Base-by-base conservation (phyloP, 2,888 invertebrate genomes). In the Dicyrtomina minuta region DNA sequence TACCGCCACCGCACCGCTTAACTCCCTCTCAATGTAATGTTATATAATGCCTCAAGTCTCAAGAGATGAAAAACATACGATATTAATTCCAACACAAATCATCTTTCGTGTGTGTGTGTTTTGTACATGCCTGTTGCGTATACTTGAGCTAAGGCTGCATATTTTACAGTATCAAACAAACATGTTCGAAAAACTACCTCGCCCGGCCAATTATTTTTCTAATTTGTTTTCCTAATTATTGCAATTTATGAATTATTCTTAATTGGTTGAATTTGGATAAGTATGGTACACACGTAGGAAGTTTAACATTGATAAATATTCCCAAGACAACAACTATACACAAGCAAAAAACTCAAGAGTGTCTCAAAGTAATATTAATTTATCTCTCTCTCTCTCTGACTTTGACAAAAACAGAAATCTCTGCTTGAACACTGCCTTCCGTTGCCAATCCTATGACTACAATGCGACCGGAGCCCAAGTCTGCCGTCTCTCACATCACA, bases 391-490 rank as follows among this genome's bases (percentile, higher is more conserved):
- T 43, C 13, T 43, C 10, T 4, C 4, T 6, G 5, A 46, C 46
- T 33, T 33, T 33, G 33, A 12, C n/a, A 60, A 46, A 27, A 33
- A 26, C 68, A 78, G 93, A 71, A 93, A 93, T 81, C 86, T 93
- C 74, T 94, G 94, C 82, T 85, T 94, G 69, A 92, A 91, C 82
- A 92, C 93, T 43, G 92, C 92, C 51, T 93, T 90, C 87, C 87
- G 90, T 81, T 95, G 95, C 82, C 94, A 94, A 82, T 93, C 94
- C 12, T 95, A 93, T 82, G 95, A 95, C 82, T 93, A 91, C 82
- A 93, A 93, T 62, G 95, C 94, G 81, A 93, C 93, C 76, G 93
- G 93, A 66, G 94, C 94, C 80, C 90, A 91, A 86, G 93, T 95
- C 60, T 96, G 95, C 84, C 88, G 95, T 79, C 87, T 95, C 33